These are phyloP conservation scores for Radopholus similis DNA, from an alignment of 1,140 invertebrate species.

Conservation along the genomic window DNA sequence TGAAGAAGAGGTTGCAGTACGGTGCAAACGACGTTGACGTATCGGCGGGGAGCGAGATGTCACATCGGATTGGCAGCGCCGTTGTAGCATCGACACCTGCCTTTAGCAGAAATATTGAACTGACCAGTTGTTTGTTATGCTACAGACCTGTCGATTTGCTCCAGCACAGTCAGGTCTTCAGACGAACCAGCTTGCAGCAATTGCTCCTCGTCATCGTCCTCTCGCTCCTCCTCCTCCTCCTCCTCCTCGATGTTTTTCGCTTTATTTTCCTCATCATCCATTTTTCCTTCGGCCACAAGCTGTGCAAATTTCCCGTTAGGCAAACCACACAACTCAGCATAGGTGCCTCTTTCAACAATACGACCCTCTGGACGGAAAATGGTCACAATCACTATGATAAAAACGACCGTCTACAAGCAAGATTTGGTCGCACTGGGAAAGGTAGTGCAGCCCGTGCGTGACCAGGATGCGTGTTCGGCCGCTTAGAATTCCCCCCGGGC, in stretches of 20 bases:
- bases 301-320: constrained; percentile 36
- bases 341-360: constrained; percentile 43
- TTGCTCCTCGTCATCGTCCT: background rate
- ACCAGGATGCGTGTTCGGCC: constrained; percentile 58
- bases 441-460: constrained; percentile 48
- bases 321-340: constrained; percentile 43
- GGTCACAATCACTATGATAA: background rate
- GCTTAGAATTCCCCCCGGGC: constrained; percentile 51
- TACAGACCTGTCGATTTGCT: background rate
- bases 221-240: background rate
- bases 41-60: background rate
- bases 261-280: background rate
- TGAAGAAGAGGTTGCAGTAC: background rate
- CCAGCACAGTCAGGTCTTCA: background rate
- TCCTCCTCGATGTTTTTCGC: background rate
- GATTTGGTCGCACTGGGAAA: constrained; percentile 47
- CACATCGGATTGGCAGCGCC: background rate
- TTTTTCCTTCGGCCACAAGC: constrained; percentile 47
- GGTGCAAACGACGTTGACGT: background rate
- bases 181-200: background rate
- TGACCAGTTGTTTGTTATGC: background rate
- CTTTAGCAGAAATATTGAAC: background rate
- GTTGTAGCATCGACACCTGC: background rate
- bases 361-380: constrained; percentile 47
- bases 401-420: constrained; percentile 45